Percentiles rank a stretch among this genome's conserved stretches.
phyloP scores from a whole-genome alignment of 2,113 vertebrate genomes.

The Caranx ignobilis region DNA sequence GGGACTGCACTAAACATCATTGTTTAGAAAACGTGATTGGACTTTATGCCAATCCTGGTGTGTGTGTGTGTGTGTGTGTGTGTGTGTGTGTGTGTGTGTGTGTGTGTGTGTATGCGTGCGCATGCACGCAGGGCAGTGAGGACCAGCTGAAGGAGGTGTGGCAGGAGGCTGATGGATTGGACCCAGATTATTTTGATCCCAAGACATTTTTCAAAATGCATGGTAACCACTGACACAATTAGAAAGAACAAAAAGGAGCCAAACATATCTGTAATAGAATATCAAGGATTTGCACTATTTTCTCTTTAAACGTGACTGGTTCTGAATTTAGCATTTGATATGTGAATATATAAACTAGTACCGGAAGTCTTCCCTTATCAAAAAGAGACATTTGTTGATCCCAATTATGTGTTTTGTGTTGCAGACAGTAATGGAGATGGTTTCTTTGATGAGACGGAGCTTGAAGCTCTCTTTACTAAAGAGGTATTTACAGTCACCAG shows the following conservation, averaged over 20 bases:
- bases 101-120: slow-evolving; percentile 29
- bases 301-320: background rate
- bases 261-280: background rate
- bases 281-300: background rate
- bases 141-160: slow-evolving; percentile 97
- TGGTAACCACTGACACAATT: slow-evolving; percentile 81
- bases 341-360: background rate
- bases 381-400: background rate
- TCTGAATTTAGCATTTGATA: background rate
- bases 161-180: slow-evolving; percentile 93
- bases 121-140: slow-evolving; percentile 89
- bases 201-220: slow-evolving; percentile 98
- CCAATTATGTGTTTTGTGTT: slow-evolving; percentile 23
- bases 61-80: no score
- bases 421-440: slow-evolving; percentile 93
- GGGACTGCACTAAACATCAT: background rate
- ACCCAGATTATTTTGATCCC: slow-evolving; percentile 92
- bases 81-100: no score
- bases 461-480: slow-evolving; percentile 95
- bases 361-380: background rate
- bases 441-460: slow-evolving; percentile 93
- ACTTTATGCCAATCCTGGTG: no score
- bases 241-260: background rate
- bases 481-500: slow-evolving; percentile 87
- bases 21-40: background rate